Conservation (phyloP, 2,113 vertebrate species). For the Epinephelus cyanopodus region DNA sequence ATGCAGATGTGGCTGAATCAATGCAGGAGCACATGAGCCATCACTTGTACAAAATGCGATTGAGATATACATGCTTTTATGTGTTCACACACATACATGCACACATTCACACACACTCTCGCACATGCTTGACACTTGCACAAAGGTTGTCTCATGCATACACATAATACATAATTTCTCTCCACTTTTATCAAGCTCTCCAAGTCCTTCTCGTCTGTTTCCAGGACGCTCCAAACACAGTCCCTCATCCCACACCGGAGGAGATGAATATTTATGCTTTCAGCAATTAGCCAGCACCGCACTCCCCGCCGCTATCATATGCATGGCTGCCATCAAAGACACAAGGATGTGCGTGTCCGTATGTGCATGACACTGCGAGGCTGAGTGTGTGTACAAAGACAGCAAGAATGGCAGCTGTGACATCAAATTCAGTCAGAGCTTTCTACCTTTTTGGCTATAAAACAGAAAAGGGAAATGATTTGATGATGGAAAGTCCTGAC, state of each 20-base stretch:
- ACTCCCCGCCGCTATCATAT: constrained; percentile 32
- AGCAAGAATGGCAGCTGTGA: constrained; percentile 30
- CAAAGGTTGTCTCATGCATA: constrained; percentile 54
- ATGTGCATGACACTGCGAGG: constrained; percentile 36
- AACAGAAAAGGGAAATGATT: constrained; percentile 36
- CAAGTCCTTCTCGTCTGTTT: constrained; percentile 45
- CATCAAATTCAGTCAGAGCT: constrained; percentile 27
- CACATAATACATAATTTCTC: constrained; percentile 45
- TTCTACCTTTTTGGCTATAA: constrained; percentile 37
- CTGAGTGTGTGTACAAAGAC: constrained; percentile 17
- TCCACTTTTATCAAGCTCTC: constrained; percentile 38
- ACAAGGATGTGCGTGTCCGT: constrained; percentile 7
- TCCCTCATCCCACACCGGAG: constrained; percentile 36
- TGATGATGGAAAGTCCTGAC: constrained; percentile 41
- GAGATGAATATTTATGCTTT: constrained; percentile 71
- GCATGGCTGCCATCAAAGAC: constrained; percentile 58
- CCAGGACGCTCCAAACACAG: constrained; percentile 40
- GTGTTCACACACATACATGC: too few species aligned
- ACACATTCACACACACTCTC: not conserved
- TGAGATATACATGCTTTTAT: constrained; percentile 24
- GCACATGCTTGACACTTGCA: constrained; percentile 30
- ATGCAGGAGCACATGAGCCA: not conserved
- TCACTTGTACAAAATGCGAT: not conserved
- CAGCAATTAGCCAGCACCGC: constrained; percentile 65
- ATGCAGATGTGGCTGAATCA: constrained; percentile 29